Evolutionary conservation across 2,888 invertebrate species (phyloP).

Genomic region (Cataglyphis albicans): DNA sequence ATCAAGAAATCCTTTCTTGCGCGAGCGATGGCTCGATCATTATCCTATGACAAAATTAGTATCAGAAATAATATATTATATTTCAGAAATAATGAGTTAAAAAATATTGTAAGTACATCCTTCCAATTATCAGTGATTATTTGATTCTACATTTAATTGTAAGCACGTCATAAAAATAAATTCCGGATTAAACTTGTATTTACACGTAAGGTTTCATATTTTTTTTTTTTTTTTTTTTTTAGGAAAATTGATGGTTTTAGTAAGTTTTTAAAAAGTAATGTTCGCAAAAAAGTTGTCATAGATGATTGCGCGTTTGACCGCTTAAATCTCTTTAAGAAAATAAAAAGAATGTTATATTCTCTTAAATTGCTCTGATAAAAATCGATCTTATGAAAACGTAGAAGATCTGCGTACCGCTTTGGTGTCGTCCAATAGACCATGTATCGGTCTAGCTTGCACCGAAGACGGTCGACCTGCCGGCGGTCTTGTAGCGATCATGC

Average conservation of each 20-base stretch:
- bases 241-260: not conserved
- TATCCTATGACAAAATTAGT: constrained; percentile 77
- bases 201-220: not conserved
- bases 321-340: not conserved
- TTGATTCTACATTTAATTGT: not conserved
- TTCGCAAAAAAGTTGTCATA: not conserved
- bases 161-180: not conserved
- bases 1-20: constrained; percentile 89
- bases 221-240: not conserved
- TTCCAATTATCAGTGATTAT: not conserved
- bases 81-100: no score
- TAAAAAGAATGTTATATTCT: not conserved
- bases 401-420: constrained; percentile 77
- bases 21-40: constrained; percentile 83
- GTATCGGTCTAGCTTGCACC: constrained; percentile 83
- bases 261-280: not conserved
- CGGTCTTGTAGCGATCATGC: constrained; percentile 75
- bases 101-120: not conserved
- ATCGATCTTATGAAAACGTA: not conserved
- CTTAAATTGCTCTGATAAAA: not conserved
- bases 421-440: constrained; percentile 80
- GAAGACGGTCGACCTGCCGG: constrained; percentile 84
- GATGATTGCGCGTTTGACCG: not conserved
- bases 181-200: not conserved
- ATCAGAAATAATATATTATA: not conserved